Evolutionary conservation across 2,888 invertebrate genomes (phyloP), one percentile per base, ranked within the genome.

Genomic region (Drosophila barbarae): DNA sequence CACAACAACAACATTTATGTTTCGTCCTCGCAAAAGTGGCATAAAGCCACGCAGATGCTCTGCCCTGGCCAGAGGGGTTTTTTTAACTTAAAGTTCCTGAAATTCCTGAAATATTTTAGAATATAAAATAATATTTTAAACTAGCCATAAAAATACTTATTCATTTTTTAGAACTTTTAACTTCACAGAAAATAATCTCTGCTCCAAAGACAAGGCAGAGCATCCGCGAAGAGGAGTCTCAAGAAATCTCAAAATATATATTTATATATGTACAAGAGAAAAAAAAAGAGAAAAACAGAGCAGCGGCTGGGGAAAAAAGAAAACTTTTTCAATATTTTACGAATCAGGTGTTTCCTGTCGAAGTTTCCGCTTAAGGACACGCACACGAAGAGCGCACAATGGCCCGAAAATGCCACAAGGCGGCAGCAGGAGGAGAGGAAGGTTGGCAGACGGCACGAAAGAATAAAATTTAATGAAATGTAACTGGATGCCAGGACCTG

Each of bases 311-410:
- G 51, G 41, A 58, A 53, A 59, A 68, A 73, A 69, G 66, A 52
- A 73, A 79, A 81, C 71, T 82, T 82, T 82, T 82, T 85, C 81
- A 82, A 82, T 82, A 82, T 85, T 82, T 82, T 85, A 83, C 81
- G 81, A 82, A 82, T 82, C 81, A 82, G 81, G 81, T 82, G 81
- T 85, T 82, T 82, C 85, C 81, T 85, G 81, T 82, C 84, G 84
- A 82, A 82, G 84, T 85, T 82, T 85, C 84, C 85, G 81, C 84
- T 80, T 83, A 85, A 83, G 85, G 77, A 82, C 80, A 79, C 80
- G 77, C 80, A 82, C 79, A 82, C 77, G 70, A 41, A 38, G 35
- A 36, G 28, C 47, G 34, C 61, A 69, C 70, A 56, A 56, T 52
- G 63, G 54, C 57, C 51, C 39, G 30, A 61, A 63, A 53, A 52